Evolutionary conservation across 2,888 invertebrate species (phyloP).

Genomic region (Trisateles emortualis): DNA sequence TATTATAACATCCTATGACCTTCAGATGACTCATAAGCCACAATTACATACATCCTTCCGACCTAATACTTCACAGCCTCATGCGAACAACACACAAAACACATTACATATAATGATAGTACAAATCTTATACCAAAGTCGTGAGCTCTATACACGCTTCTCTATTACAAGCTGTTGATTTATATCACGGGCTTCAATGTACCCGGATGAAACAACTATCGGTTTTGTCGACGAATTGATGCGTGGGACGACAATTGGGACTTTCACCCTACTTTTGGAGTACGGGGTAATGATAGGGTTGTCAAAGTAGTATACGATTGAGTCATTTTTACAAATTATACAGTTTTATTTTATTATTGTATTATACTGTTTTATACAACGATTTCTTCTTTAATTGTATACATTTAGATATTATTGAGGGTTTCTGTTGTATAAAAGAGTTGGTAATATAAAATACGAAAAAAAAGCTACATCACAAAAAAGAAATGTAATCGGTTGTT

Average conservation of each 20-base stretch:
- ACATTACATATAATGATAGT: conserved; percentile 31
- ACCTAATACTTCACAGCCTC: conserved; percentile 14
- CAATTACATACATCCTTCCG: conserved; percentile 17
- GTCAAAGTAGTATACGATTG: conserved; percentile 5
- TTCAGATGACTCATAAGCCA: conserved; percentile 12
- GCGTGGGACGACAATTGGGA: conserved; percentile 30
- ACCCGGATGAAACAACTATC: conserved; percentile 23
- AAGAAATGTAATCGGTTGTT: no score
- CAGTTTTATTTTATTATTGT: no score
- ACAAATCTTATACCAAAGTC: conserved; percentile 32
- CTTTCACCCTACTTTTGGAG: conserved; percentile 24
- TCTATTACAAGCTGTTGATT: conserved; percentile 34
- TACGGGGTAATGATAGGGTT: conserved; percentile 14
- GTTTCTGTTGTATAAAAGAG: no score
- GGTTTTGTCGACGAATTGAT: conserved; percentile 7
- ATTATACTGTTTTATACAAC: no score
- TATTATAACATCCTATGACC: conserved; percentile 4
- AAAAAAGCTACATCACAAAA: no score
- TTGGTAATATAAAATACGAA: no score
- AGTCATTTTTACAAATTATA: conserved; percentile 18
- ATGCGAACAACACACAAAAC: conserved; percentile 15
- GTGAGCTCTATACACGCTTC: conserved; percentile 40
- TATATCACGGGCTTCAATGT: conserved; percentile 20
- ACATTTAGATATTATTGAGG: no score
- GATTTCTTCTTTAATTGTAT: no score